Evolutionary conservation across 1,140 invertebrate genomes (phyloP).

Genomic region (Homarus americanus): DNA sequence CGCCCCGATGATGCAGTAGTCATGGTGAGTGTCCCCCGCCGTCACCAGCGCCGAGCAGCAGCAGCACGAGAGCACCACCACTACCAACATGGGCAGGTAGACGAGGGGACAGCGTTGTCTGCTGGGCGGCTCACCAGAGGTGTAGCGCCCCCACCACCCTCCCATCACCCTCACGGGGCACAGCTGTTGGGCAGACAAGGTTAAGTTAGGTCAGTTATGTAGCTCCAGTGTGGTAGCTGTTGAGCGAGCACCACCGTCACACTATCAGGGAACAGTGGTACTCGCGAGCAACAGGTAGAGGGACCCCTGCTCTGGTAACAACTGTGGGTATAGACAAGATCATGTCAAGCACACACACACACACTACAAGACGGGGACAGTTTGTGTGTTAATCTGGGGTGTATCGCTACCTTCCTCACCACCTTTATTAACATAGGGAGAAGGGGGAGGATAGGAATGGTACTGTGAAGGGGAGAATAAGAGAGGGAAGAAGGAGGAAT

Average conservation of each 20-base stretch:
- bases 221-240: no score
- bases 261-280: no score
- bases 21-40: conserved; percentile 21
- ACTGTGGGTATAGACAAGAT: background rate
- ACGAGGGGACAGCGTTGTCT: background rate
- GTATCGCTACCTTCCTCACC: no score
- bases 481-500: no score
- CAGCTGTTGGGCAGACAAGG: background rate
- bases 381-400: no score
- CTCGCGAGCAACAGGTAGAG: no score
- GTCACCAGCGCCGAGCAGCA: background rate
- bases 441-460: background rate
- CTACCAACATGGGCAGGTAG: background rate
- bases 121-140: background rate
- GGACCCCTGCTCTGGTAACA: no score
- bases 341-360: background rate
- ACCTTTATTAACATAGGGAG: no score
- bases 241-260: no score
- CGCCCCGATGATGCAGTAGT: conserved; percentile 80
- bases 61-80: conserved; percentile 14
- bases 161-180: conserved; percentile 14
- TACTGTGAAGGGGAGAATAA: no score
- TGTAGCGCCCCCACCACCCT: background rate
- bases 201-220: no score
- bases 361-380: no score